Evolutionary conservation across 2,888 invertebrate genomes (phyloP), one percentile per base, ranked within the genome.

Genomic region (Ecdyonurus torrentis): DNA sequence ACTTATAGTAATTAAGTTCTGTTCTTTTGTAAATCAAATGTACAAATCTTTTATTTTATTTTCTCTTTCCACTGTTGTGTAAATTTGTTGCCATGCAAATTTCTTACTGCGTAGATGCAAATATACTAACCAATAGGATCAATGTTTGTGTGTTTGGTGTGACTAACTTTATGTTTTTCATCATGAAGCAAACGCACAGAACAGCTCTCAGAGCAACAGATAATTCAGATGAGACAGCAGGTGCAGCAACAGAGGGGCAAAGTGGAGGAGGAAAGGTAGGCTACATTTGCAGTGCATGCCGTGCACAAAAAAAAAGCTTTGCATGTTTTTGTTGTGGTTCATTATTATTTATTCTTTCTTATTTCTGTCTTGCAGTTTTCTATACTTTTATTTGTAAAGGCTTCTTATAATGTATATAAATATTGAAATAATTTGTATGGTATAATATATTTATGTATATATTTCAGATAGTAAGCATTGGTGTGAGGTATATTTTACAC

Each of bases 211-310:
- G 87, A 87, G 76, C 86, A 86, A 73, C 87, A 87, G 76, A 84
- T 88, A 75, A 85, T 86, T 70, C 86, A 86, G 78, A 87, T 88
- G 87, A 81, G 87, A 74, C 80, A 84, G 72, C 86, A 87, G 76
- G 87, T 87, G 73, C 82, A 84, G 76, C 84, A 83, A 74, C 87
- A 87, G 77, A 81, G 87, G 72, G 83, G 84, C 77, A 88, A 87
- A 78, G 87, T 85, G 72, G 86, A 86, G 77, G 86, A 86, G 76
- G 87, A 88, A 81, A 87, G 86, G 87, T 87, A 83, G 71, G 75
- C n/a, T n/a, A n/a, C n/a, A 74, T 74, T 73, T 63, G 62, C 67
- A 22, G 10, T 23, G 10, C n/a, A n/a, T n/a, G n/a, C n/a, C n/a
- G n/a, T n/a, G n/a, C n/a, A n/a, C n/a, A n/a, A n/a, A n/a, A n/a